phyloP scores from a whole-genome alignment of 1,140 invertebrate genomes.

The Drosophila busckii region DNA sequence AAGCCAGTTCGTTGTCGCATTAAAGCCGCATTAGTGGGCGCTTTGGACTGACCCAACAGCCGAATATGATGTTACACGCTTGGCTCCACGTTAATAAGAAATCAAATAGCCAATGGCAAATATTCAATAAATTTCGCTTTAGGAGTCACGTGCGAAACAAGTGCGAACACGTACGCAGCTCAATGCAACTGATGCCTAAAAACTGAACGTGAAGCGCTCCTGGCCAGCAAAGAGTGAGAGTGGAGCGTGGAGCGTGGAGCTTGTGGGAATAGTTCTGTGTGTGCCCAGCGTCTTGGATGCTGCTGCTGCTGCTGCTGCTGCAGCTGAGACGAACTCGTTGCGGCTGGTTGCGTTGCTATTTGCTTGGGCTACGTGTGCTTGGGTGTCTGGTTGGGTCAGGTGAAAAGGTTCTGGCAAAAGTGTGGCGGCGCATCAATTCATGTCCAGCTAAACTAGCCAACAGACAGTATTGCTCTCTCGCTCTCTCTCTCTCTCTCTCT shows the following conservation, averaged over 20 bases:
- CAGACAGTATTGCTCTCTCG: conserved; percentile 47
- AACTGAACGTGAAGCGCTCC: background rate
- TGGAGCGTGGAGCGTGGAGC: background rate
- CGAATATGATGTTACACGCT: no score
- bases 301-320: background rate
- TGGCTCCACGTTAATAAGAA: conserved; percentile 62
- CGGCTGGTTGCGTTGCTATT: no score
- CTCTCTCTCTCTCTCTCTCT: background rate
- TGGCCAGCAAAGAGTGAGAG: background rate
- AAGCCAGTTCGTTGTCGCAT: no score
- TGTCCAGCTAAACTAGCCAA: conserved; percentile 61
- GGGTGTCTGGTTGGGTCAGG: conserved; percentile 38
- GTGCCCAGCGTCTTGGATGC: background rate
- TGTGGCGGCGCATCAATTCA: conserved; percentile 67
- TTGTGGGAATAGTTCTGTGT: no score
- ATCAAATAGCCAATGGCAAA: conserved; percentile 76
- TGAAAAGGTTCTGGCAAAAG: conserved; percentile 67
- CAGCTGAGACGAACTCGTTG: conserved; percentile 3
- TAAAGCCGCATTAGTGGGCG: no score
- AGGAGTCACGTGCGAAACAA: conserved; percentile 66
- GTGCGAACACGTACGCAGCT: conserved; percentile 67
- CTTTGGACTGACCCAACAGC: no score
- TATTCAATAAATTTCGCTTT: conserved; percentile 71
- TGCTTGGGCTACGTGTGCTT: conserved; percentile 33
- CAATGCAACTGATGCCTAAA: conserved; percentile 64